Conservation (phyloP, 2,888 invertebrate genomes). For the Allygus modestus region DNA sequence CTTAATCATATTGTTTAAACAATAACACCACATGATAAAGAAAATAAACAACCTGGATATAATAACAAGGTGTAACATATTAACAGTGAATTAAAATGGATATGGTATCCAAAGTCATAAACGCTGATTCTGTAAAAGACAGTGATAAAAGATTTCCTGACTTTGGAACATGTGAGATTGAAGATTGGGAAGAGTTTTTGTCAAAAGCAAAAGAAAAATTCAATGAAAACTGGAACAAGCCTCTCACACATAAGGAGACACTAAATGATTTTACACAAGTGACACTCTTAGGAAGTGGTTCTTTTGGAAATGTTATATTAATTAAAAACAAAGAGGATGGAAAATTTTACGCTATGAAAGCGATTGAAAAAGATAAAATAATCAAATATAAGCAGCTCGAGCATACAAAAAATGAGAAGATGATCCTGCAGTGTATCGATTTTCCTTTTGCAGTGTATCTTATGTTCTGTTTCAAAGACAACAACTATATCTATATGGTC, state of each 20-base stretch:
- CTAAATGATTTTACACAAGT: constrained; percentile 49
- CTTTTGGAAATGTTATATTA: constrained; percentile 80
- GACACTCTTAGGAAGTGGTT: constrained; percentile 77
- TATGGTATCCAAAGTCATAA: too few relatives aligned
- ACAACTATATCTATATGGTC: constrained; percentile 89
- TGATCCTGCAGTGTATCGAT: constrained; percentile 88
- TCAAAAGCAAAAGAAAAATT: constrained; percentile 3
- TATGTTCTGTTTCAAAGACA: constrained; percentile 92
- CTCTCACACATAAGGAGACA: constrained; percentile 1
- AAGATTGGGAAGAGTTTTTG: constrained; percentile 33
- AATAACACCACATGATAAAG: too few relatives aligned
- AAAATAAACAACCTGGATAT: too few relatives aligned
- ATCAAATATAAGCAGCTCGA: constrained; percentile 82
- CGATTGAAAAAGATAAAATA: constrained; percentile 80
- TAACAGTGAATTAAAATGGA: too few relatives aligned
- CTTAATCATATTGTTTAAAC: too few relatives aligned
- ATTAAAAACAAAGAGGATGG: constrained; percentile 77
- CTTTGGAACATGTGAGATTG: constrained; percentile 26
- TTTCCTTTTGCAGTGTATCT: constrained; percentile 94
- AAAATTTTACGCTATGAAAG: constrained; percentile 79
- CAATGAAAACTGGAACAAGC: constrained; percentile 21
- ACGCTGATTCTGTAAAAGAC: background rate
- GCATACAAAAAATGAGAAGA: constrained; percentile 85
- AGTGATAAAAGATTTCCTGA: background rate
- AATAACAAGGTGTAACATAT: too few relatives aligned